Percentiles rank a stretch among this genome's conserved stretches.
Conservation (phyloP, 2,888 invertebrate species). For the Lypha dubia region DNA sequence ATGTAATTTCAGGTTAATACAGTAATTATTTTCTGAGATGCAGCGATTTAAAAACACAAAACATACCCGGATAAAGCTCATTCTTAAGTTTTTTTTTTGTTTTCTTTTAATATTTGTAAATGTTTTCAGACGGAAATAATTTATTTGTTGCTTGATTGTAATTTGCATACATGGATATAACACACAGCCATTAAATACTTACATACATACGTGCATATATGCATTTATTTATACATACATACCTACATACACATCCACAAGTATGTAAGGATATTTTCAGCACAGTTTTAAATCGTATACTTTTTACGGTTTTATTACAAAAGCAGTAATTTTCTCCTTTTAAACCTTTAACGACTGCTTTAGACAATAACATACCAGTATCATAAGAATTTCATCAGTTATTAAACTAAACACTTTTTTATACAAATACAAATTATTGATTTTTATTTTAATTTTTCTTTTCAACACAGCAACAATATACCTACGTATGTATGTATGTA, state of each 20-base stretch:
- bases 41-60: too few relatives aligned
- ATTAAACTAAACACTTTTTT: neutral
- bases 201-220: too few relatives aligned
- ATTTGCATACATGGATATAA: neutral
- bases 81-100: neutral
- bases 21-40: too few relatives aligned
- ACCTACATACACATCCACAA: neutral
- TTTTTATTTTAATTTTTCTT: constrained; percentile 19
- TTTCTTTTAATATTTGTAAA: neutral
- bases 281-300: neutral
- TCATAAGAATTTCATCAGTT: neutral
- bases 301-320: neutral
- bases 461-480: neutral
- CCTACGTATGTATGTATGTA: neutral
- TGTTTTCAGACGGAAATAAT: neutral
- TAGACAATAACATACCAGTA: constrained; percentile 3
- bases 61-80: too few relatives aligned
- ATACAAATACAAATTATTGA: constrained; percentile 33
- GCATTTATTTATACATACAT: neutral
- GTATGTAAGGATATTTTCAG: neutral
- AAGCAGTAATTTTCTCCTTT: neutral
- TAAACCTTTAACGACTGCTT: constrained; percentile 1
- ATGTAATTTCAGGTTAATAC: too few relatives aligned
- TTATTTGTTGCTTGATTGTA: too few relatives aligned
- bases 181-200: neutral